Conservation (phyloP, 2,113 vertebrate genomes). For the Numida meleagris region DNA sequence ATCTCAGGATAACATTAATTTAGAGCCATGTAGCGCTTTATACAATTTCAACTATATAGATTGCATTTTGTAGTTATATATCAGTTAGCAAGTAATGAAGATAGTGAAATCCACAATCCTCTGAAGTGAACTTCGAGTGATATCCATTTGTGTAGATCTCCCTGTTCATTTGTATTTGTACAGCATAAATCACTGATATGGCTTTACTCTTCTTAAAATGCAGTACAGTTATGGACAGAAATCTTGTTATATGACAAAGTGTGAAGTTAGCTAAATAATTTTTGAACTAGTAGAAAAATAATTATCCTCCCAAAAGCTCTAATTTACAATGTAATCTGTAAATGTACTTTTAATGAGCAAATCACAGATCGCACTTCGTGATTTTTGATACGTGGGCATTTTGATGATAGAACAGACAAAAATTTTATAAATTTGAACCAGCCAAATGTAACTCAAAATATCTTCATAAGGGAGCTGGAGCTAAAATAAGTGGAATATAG, state of each 20-base stretch:
- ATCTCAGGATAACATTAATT: background rate
- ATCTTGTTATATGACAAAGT: background rate
- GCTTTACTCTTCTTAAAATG: background rate
- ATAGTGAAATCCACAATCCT: background rate
- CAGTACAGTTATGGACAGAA: background rate
- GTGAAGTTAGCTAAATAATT: background rate
- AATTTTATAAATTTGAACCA: slow-evolving; percentile 51
- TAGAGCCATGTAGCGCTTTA: background rate
- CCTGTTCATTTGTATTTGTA: background rate
- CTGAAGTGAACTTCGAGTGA: background rate
- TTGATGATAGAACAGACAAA: slow-evolving; percentile 37
- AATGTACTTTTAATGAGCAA: slow-evolving; percentile 57
- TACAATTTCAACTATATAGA: background rate
- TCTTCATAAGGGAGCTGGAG: slow-evolving; percentile 37
- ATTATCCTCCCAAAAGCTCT: background rate
- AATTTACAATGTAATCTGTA: slow-evolving; percentile 12
- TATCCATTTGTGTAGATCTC: background rate
- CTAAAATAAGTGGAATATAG: slow-evolving; percentile 75
- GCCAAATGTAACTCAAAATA: slow-evolving; percentile 47
- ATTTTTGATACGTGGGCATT: slow-evolving; percentile 36
- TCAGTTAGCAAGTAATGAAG: background rate
- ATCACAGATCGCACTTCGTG: slow-evolving; percentile 1
- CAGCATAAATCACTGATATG: background rate
- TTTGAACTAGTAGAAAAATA: background rate
- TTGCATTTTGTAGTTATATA: background rate